Conservation (phyloP, 2,113 vertebrate species). For the Callocephalon fimbriatum region DNA sequence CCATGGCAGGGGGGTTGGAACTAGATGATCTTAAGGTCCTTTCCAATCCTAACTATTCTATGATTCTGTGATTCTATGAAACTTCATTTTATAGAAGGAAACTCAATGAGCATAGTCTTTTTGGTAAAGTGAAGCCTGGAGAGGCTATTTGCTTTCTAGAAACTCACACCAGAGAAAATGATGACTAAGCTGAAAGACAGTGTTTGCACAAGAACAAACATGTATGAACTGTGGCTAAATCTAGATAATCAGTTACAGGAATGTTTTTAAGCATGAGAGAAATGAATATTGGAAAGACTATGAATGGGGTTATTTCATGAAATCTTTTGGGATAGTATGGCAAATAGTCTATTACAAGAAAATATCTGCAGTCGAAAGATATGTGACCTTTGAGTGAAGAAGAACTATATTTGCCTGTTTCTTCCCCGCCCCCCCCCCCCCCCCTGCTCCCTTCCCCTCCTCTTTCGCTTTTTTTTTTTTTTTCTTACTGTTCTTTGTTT, state of each 20-base stretch:
- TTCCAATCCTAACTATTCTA: no score
- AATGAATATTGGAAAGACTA: neutral
- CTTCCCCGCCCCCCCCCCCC: accelerated
- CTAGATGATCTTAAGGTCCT: no score
- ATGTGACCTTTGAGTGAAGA: neutral
- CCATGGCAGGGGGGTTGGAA: no score
- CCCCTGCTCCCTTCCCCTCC: no score
- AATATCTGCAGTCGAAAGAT: neutral
- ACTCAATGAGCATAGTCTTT: neutral
- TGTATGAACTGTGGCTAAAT: neutral
- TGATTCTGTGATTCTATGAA: no score
- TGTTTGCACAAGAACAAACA: neutral
- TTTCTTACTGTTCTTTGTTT: no score
- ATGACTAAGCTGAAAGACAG: neutral
- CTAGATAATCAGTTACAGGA: neutral
- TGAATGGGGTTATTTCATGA: neutral
- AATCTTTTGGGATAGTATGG: neutral
- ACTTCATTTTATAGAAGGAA: neutral
- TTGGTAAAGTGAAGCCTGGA: neutral
- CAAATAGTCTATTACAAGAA: neutral
- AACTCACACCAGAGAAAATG: neutral
- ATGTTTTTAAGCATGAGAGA: neutral
- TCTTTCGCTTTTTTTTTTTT: no score
- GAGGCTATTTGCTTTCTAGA: neutral
- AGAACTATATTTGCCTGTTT: neutral